These are phyloP conservation scores for Leucoptera coffeella DNA, from an alignment of 2,888 invertebrate genomes.

Conservation along the genomic window DNA sequence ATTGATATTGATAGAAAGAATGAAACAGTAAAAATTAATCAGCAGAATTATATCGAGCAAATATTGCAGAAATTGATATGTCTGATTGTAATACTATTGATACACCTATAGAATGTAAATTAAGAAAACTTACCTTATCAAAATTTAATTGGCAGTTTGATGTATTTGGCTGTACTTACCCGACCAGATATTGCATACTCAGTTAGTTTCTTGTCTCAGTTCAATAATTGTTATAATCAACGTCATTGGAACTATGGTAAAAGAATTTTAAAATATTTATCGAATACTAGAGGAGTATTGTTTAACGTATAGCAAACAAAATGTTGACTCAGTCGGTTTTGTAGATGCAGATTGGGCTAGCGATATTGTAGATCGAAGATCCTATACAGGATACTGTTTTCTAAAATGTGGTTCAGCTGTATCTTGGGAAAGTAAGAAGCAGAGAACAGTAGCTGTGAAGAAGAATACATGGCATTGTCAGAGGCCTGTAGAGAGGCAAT, in stretches of 20 bases:
- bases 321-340: not conserved
- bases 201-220: slow-evolving; percentile 8
- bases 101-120: slow-evolving; percentile 1
- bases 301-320: not conserved
- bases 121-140: slow-evolving; percentile 1
- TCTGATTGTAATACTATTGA: not conserved
- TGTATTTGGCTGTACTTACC: slow-evolving; percentile 8
- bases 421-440: slow-evolving; percentile 11
- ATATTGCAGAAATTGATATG: slow-evolving; percentile 1
- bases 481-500: slow-evolving; percentile 6
- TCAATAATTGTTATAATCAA: slow-evolving; percentile 7
- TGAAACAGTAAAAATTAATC: not conserved
- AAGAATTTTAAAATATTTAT: slow-evolving; percentile 7
- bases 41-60: slow-evolving; percentile 1
- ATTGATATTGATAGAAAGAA: not conserved
- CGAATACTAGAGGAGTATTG: slow-evolving; percentile 6
- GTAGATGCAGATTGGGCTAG: slow-evolving; percentile 2
- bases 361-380: slow-evolving; percentile 13
- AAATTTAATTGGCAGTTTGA: slow-evolving; percentile 6
- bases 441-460: slow-evolving; percentile 10
- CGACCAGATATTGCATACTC: slow-evolving; percentile 8
- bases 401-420: slow-evolving; percentile 9
- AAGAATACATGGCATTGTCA: slow-evolving; percentile 4
- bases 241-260: slow-evolving; percentile 8
- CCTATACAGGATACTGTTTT: slow-evolving; percentile 11